Conservation (phyloP, 2,888 invertebrate genomes). For the Schizaphis graminum region DNA sequence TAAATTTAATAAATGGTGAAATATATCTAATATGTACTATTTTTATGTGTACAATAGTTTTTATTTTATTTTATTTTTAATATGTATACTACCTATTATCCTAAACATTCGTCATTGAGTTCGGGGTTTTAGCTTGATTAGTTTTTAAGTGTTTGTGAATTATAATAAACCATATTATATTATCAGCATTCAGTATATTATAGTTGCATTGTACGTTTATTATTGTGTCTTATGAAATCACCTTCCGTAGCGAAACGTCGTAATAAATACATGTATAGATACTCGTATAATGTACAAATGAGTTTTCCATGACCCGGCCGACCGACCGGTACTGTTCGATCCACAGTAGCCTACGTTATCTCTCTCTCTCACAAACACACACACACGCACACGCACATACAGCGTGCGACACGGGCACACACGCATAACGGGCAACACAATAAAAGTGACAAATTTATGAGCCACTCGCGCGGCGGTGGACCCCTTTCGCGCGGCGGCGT, state of each 20-base stretch:
- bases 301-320: slow-evolving; percentile 39
- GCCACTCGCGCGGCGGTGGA: slow-evolving; percentile 45
- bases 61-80: background rate
- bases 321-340: background rate
- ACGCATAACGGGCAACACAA: slow-evolving; percentile 55
- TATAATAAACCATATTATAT: background rate
- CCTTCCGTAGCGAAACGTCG: slow-evolving; percentile 31
- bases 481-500: slow-evolving; percentile 52
- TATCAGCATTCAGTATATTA: background rate
- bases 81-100: background rate
- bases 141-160: background rate
- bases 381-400: background rate
- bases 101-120: background rate
- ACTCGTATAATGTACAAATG: slow-evolving; percentile 44
- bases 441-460: slow-evolving; percentile 65
- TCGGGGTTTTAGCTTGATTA: background rate
- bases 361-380: background rate
- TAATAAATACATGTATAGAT: background rate
- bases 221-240: slow-evolving; percentile 29
- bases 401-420: background rate
- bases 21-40: background rate
- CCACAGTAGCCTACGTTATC: slow-evolving; percentile 4
- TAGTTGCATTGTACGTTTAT: background rate
- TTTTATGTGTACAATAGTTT: no score
- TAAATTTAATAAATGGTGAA: background rate